Base-by-base conservation (phyloP, 1,140 invertebrate genomes). In the Popillia japonica region DNA sequence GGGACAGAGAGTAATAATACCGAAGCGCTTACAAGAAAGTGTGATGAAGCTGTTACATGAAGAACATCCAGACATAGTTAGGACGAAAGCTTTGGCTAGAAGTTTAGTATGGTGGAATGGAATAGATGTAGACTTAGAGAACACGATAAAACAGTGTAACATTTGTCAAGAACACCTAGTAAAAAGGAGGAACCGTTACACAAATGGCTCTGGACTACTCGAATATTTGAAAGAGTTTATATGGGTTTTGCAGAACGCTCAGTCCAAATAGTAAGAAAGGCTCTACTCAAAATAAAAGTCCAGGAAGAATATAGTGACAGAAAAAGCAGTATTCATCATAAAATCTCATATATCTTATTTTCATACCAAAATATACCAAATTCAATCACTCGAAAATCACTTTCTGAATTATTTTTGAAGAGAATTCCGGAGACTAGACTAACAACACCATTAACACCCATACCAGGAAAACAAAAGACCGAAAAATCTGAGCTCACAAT, bases 101-200 rank as follows among this genome's bases (percentile, higher is more conserved):
- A 82, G 77, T 2, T 86, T 86, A 75, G 80, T 88, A 0, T 90
- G 85, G 83, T 90, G 88, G 88, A 85, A 85, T 40, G 81, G 83
- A 7, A 83, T 90, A 0, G 86, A 89, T 79, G 74, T 76, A 23
- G 68, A 79, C 17, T 79, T 81, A 11, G 42, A 44, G 14, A 44
- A 44, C 14, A 55, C 75, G 72, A 42, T 72, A 27, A 61, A 61
- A 4, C 27, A n/a, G n/a, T 44, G 27, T 74, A 78, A 74, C 40
- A 68, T 41, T 80, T 88, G 88, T 78, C 73, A 79, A 34, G n/a
- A n/a, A 23, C 59, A 76, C 10, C 14, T 11, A 84, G 83, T 64
- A 81, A 82, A 80, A 80, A 83, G 22, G 81, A 81, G 77, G 72
- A 78, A 27, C 48, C 75, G 11, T 80, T 78, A 20, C 87, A 85